Evolutionary conservation across 2,888 invertebrate species (phyloP).

Genomic region (Drepana falcataria): DNA sequence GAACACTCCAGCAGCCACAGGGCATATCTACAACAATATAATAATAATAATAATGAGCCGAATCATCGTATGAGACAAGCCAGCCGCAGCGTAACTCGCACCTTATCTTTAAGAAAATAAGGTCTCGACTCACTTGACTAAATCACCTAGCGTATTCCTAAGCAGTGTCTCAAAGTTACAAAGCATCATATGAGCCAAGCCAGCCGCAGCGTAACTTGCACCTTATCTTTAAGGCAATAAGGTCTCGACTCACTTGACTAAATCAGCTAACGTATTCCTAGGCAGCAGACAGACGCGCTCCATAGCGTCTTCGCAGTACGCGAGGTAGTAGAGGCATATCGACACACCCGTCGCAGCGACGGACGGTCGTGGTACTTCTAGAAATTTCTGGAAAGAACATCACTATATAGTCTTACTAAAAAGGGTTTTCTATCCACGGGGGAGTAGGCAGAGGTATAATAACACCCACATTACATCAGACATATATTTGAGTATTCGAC

Average conservation of each 20-base stretch:
- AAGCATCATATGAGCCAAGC: too few relatives aligned
- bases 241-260: constrained; percentile 81
- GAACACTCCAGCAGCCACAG: constrained; percentile 97
- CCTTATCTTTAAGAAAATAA: too few relatives aligned
- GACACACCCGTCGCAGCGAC: constrained; percentile 98
- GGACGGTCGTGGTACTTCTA: constrained; percentile 95
- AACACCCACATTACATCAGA: too few relatives aligned
- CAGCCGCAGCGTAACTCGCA: too few relatives aligned
- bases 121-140: too few relatives aligned
- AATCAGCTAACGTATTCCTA: constrained; percentile 84
- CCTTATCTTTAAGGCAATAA: constrained; percentile 3
- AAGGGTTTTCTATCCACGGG: too few relatives aligned
- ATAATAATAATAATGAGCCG: background rate
- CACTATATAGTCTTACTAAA: background rate
- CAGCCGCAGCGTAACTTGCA: background rate
- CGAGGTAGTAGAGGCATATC: constrained; percentile 96
- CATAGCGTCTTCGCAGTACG: constrained; percentile 98
- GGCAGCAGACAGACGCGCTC: constrained; percentile 94
- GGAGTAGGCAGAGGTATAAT: background rate
- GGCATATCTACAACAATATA: constrained; percentile 82
- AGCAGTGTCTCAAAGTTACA: too few relatives aligned
- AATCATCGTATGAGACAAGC: too few relatives aligned
- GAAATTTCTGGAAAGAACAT: constrained; percentile 79
- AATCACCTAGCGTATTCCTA: too few relatives aligned
- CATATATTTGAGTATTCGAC: too few relatives aligned